These are phyloP conservation scores for Pelosia muscerda DNA, from an alignment of 2,888 invertebrate species.

Conservation along the genomic window DNA sequence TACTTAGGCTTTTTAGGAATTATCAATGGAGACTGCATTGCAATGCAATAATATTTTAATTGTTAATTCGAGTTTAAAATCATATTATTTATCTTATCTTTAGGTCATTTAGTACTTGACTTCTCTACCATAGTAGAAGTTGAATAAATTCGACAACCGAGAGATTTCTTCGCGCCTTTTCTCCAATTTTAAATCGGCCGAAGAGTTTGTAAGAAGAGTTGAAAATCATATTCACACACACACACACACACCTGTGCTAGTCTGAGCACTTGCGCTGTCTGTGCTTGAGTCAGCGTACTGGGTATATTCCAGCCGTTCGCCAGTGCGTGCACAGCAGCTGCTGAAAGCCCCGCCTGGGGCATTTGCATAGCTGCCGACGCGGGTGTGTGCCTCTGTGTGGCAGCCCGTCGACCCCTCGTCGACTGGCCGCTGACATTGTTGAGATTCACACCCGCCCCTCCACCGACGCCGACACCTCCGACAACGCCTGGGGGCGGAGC, in stretches of 20 bases:
- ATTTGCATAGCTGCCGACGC: constrained; percentile 74
- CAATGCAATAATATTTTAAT: neutral
- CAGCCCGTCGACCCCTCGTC: constrained; percentile 69
- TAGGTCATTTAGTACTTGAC: too few relatives aligned
- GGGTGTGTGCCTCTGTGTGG: constrained; percentile 68
- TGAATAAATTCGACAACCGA: neutral
- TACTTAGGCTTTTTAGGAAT: neutral
- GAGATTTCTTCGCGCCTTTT: too few relatives aligned
- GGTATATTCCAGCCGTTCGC: constrained; percentile 77
- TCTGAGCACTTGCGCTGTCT: constrained; percentile 84
- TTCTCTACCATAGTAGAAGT: neutral
- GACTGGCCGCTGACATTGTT: constrained; percentile 67
- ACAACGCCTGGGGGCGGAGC: constrained; percentile 88
- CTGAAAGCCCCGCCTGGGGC: constrained; percentile 75
- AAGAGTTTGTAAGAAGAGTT: neutral
- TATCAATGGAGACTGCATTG: neutral
- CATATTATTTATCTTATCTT: neutral
- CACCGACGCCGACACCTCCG: constrained; percentile 61
- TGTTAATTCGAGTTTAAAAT: neutral
- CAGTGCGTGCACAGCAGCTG: constrained; percentile 79
- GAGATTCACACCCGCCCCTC: constrained; percentile 57
- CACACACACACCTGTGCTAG: constrained; percentile 76
- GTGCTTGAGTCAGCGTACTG: constrained; percentile 77
- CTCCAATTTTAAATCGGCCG: too few relatives aligned
- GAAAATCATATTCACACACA: constrained; percentile 37